These are phyloP conservation scores for Chroicocephalus ridibundus DNA, from an alignment of 2,113 vertebrate species.

Conservation along the genomic window DNA sequence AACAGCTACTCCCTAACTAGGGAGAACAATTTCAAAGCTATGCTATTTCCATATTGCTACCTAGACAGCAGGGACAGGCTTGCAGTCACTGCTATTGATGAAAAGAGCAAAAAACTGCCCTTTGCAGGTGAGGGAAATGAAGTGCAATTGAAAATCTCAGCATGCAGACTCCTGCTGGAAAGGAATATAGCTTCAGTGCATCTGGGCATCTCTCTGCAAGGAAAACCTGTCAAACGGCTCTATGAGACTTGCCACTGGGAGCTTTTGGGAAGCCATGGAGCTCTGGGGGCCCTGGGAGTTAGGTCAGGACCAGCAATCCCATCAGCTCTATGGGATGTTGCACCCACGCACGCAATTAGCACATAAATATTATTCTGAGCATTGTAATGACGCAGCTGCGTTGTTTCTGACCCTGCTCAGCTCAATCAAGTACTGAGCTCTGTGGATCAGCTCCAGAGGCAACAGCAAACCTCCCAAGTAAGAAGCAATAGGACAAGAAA, in stretches of 20 bases:
- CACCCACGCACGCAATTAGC: neutral
- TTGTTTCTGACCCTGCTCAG: neutral
- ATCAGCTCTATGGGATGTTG: neutral
- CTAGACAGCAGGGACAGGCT: neutral
- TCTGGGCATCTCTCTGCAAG: neutral
- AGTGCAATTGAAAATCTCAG: neutral
- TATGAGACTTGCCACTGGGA: neutral
- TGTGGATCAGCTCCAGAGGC: rapidly evolving
- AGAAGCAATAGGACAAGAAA: neutral
- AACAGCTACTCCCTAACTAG: neutral
- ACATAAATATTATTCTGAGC: neutral
- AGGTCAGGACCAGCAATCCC: neutral
- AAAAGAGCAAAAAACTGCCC: neutral
- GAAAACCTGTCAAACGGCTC: neutral
- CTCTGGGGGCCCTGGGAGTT: neutral
- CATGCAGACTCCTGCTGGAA: neutral
- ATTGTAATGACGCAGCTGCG: neutral
- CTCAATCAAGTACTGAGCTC: neutral
- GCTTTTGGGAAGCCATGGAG: neutral
- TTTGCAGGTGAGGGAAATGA: neutral
- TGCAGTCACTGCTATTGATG: too few species aligned
- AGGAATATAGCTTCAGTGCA: neutral
- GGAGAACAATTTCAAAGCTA: neutral
- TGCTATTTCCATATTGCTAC: rapidly evolving
- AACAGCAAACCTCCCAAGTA: rapidly evolving